Evolutionary conservation across 1,140 invertebrate genomes (phyloP), one percentile per base, ranked within the genome.

Genomic region (Philopotamus ludificatus): DNA sequence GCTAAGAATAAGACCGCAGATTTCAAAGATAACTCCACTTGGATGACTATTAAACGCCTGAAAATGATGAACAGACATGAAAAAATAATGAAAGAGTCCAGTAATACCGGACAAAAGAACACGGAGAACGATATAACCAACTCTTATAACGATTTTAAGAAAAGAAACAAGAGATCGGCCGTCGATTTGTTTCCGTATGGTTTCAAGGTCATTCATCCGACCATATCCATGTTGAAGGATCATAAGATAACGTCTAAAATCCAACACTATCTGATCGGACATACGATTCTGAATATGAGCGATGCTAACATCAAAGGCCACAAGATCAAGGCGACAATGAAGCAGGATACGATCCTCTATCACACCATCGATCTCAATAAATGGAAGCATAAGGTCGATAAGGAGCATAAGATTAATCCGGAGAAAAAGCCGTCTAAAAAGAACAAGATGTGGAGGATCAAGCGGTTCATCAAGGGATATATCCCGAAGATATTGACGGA

Each of bases 131-230:
- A 12, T 12, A 34, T 34, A 34, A 7, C 12, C 4, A 34, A 34
- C 28, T 34, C 12, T 12, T 34, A 12, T 34, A 34, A 34, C 28
- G 12, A 7, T 34, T 1, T 34, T 8, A 55, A 55, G 28, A 18
- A 10, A 25, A 50, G 66, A 45, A 49, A 42, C 9, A 68, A 68
- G 23, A 22, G 67, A 0, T 55, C 41, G 21, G 55, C 58, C 15
- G 15, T 60, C n/a, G 60, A 64, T 53, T 51, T 63, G 41, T 45
- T 63, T 20, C 39, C 57, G 0, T 41, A 41, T 15, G 67, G 67
- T n/a, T 68, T 65, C 44, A 68, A 68, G 57, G 63, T 68, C 9
- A 65, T 68, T 28, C 57, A 61, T 10, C 67, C 67, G n/a, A 68
- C 67, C 12, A 59, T 61, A 10, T 68, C 67, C 12, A 61, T 62